These are phyloP conservation scores for Tetragonula carbonaria DNA, from an alignment of 2,888 invertebrate genomes.

Conservation along the genomic window DNA sequence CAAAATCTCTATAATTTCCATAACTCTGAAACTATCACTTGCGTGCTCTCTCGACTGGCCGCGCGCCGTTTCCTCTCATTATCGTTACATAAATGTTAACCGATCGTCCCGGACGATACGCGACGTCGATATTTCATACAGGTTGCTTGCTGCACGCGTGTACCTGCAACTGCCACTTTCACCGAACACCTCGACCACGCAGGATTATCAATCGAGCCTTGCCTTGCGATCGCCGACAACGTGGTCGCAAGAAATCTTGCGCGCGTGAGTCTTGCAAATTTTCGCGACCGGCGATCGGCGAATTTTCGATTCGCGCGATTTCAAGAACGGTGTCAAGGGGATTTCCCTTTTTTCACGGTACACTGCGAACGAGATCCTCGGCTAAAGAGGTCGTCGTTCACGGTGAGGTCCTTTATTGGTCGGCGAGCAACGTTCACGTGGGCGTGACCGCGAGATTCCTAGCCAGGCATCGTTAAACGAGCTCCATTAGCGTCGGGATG, in stretches of 20 bases:
- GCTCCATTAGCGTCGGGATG: conserved; percentile 54
- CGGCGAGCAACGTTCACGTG: conserved; percentile 52
- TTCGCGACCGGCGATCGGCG: background rate
- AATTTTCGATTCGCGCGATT: background rate
- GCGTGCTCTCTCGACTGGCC: background rate
- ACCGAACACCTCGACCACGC: conserved; percentile 37
- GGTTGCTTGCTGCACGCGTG: conserved; percentile 28
- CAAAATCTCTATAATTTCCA: conserved; percentile 12
- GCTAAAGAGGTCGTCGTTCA: conserved; percentile 51
- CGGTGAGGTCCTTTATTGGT: conserved; percentile 43
- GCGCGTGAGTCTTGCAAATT: background rate
- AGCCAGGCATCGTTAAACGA: conserved; percentile 55
- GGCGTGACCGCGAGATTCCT: conserved; percentile 55
- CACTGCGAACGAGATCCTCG: conserved; percentile 27
- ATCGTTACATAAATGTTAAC: conserved; percentile 50
- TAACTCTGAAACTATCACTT: conserved; percentile 5
- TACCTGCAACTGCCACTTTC: conserved; percentile 43
- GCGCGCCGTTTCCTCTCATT: conserved; percentile 38
- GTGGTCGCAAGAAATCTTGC: background rate
- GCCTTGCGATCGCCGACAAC: background rate
- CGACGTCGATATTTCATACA: conserved; percentile 52
- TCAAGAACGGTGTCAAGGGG: conserved; percentile 28
- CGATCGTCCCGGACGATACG: conserved; percentile 45
- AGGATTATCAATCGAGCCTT: conserved; percentile 27
- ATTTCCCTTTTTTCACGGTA: conserved; percentile 21